phyloP scores from a whole-genome alignment of 2,888 invertebrate genomes.

The Temnothorax ravouxi region DNA sequence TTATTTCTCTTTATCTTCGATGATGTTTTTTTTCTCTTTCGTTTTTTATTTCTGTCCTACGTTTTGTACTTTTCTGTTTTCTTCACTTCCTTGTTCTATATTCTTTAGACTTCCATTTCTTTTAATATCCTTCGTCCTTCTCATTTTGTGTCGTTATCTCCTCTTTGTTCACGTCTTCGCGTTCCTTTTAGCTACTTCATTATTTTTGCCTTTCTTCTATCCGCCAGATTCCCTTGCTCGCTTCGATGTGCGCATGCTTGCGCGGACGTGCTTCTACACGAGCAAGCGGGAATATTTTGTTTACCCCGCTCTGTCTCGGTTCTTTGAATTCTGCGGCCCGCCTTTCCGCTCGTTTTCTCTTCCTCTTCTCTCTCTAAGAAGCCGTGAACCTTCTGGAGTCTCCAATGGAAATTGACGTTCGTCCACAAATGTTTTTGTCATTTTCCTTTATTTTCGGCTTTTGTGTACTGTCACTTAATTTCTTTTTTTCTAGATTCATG shows the following conservation, averaged over 20 bases:
- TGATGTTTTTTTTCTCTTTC: background rate
- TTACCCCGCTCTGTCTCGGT: constrained; percentile 83
- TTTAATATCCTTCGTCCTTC: background rate
- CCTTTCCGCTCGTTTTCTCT: constrained; percentile 41
- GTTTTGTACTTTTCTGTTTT: constrained; percentile 5
- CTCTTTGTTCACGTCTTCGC: constrained; percentile 39
- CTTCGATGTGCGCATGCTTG: constrained; percentile 37
- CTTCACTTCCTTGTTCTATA: constrained; percentile 38
- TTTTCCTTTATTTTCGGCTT: constrained; percentile 10
- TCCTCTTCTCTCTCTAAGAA: constrained; percentile 48
- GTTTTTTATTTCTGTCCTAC: background rate
- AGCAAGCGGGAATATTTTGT: constrained; percentile 85
- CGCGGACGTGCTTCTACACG: constrained; percentile 63
- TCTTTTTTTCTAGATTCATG: background rate
- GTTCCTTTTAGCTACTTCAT: background rate
- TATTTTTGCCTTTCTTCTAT: constrained; percentile 20
- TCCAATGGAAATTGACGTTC: constrained; percentile 21
- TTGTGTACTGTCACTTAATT: background rate
- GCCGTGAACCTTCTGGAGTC: background rate
- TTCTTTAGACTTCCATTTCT: background rate
- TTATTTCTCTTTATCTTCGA: background rate
- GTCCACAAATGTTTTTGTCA: background rate
- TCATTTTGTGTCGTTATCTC: constrained; percentile 34
- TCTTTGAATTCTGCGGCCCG: constrained; percentile 84
- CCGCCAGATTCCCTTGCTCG: constrained; percentile 10